Conservation (phyloP, 2,113 vertebrate genomes). For the Ranitomeya variabilis region DNA sequence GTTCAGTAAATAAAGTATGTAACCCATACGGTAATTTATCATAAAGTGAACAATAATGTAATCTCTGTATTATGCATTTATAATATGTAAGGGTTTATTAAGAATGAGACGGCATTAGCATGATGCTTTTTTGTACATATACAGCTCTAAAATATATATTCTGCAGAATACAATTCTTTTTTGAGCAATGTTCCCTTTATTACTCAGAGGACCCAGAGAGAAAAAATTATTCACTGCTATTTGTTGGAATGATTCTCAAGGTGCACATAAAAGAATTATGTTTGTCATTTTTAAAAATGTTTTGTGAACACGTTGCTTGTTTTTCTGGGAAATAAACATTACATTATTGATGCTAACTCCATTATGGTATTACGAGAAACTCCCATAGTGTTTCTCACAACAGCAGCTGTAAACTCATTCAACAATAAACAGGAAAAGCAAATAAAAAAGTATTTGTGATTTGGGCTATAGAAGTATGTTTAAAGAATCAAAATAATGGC, state of each 20-base stretch:
- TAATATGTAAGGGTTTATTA: constrained; percentile 34
- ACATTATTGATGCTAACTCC: constrained; percentile 55
- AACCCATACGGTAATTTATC: not conserved
- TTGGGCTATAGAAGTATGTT: not conserved
- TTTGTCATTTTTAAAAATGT: constrained; percentile 52
- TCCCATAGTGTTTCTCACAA: constrained; percentile 39
- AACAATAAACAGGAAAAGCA: constrained; percentile 3
- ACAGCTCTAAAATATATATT: constrained; percentile 13
- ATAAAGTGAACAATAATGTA: not conserved
- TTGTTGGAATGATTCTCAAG: constrained; percentile 49
- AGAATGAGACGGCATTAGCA: not conserved
- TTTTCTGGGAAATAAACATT: constrained; percentile 57
- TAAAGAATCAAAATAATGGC: not conserved
- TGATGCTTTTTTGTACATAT: constrained; percentile 28
- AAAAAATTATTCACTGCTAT: constrained; percentile 48
- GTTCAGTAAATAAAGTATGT: not conserved
- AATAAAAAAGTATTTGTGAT: not conserved
- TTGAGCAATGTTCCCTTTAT: constrained; percentile 42
- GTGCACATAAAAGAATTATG: constrained; percentile 54
- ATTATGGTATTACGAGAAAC: constrained; percentile 48
- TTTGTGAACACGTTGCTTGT: constrained; percentile 52
- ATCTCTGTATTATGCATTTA: not conserved
- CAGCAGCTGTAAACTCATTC: constrained; percentile 35
- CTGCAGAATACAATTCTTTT: constrained; percentile 36
- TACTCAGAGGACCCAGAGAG: constrained; percentile 26